Percentiles rank a stretch among this genome's conserved stretches.
These are phyloP conservation scores for Neostethus bicornis DNA, from an alignment of 2,797 vertebrate genomes.

Conservation along the genomic window DNA sequence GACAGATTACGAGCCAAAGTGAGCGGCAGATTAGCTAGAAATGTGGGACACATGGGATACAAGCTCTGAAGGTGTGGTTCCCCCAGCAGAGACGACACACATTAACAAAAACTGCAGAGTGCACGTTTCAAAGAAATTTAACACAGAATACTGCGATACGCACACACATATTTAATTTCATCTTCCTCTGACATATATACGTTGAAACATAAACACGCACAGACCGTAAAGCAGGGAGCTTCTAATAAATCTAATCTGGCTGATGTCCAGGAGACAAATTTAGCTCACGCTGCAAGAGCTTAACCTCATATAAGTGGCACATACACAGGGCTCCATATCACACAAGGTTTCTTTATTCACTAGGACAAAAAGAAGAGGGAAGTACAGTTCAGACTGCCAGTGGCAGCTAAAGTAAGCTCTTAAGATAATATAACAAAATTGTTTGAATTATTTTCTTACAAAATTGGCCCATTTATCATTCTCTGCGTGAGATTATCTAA, in stretches of 20 bases:
- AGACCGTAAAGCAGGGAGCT: constrained; percentile 44
- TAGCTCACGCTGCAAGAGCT: constrained; percentile 43
- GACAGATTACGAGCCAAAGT: constrained; percentile 76
- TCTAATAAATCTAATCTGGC: constrained; percentile 57
- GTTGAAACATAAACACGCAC: constrained; percentile 57
- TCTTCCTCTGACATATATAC: constrained; percentile 39
- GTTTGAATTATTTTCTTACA: constrained; percentile 63
- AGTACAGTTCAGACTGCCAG: constrained; percentile 47
- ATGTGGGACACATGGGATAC: constrained; percentile 82
- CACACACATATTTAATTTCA: constrained; percentile 39
- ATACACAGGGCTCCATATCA: constrained; percentile 44
- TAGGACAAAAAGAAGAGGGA: constrained; percentile 57
- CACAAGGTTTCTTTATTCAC: constrained; percentile 58
- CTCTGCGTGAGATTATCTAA: constrained; percentile 31
- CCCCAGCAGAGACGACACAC: constrained; percentile 31
- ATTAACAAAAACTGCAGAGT: constrained; percentile 12
- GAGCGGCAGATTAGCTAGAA: constrained; percentile 78
- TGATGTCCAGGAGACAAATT: constrained; percentile 60
- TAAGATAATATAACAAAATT: constrained; percentile 56
- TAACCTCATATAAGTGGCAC: constrained; percentile 53
- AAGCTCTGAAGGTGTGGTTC: constrained; percentile 49
- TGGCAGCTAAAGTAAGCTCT: constrained; percentile 55
- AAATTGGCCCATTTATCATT: constrained; percentile 60
- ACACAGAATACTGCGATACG: constrained; percentile 4
- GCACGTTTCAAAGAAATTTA: constrained; percentile 9